phyloP scores from a whole-genome alignment of 2,797 vertebrate species.

The Sebastes dallii region DNA sequence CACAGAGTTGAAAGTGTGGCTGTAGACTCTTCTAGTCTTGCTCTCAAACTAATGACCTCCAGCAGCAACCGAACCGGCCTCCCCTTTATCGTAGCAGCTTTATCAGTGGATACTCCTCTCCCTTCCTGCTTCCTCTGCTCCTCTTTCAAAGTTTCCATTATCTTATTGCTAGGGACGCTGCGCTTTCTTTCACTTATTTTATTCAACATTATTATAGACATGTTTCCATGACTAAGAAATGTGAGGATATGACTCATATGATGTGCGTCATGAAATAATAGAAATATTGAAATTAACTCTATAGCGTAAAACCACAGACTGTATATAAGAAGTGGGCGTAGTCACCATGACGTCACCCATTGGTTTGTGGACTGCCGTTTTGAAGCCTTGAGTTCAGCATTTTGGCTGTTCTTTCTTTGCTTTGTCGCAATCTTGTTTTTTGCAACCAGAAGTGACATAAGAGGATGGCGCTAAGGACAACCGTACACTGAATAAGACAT shows the following conservation, averaged over 20 bases:
- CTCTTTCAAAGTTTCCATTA: neutral
- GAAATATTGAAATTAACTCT: no score
- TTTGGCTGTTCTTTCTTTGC: no score
- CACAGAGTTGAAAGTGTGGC: neutral
- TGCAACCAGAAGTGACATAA: no score
- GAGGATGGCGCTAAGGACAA: no score
- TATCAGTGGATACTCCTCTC: neutral
- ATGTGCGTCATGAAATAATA: no score
- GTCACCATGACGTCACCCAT: no score
- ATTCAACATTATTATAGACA: neutral
- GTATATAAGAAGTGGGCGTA: no score
- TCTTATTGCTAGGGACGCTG: neutral
- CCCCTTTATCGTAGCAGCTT: neutral
- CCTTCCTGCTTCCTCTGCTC: neutral
- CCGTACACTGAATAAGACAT: no score
- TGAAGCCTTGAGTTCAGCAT: no score
- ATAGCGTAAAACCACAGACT: no score
- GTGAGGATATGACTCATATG: neutral
- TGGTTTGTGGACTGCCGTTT: no score
- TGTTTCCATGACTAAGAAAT: neutral
- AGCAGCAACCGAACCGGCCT: neutral
- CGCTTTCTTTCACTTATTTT: neutral
- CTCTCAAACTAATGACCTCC: neutral
- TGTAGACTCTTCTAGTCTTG: neutral
- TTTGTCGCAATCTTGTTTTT: no score